phyloP scores from a whole-genome alignment of 1,140 invertebrate genomes.

The Scaptomyza graminum region DNA sequence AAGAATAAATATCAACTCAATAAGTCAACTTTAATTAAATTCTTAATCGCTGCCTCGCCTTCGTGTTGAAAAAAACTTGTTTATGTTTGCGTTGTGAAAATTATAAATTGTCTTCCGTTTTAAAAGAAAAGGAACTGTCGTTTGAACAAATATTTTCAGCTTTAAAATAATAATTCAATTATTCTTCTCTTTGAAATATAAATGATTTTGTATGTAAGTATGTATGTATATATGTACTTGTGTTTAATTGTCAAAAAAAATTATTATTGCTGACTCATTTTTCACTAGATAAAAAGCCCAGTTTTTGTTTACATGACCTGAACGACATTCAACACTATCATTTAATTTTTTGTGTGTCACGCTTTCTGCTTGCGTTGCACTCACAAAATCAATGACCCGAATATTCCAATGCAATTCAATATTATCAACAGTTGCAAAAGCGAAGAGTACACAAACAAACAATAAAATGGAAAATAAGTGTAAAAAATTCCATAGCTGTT shows the following conservation, averaged over 20 bases:
- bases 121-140: no score
- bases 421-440: constrained; percentile 11
- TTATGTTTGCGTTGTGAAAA: background rate
- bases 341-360: constrained; percentile 33
- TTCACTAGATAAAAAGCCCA: constrained; percentile 18
- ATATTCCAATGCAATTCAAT: constrained; percentile 25
- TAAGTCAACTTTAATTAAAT: background rate
- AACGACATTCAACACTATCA: constrained; percentile 45
- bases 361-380: constrained; percentile 40
- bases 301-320: constrained; percentile 12
- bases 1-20: background rate
- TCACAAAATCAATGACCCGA: constrained; percentile 45
- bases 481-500: constrained; percentile 5
- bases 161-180: background rate
- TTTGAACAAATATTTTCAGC: background rate
- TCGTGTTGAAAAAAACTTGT: background rate
- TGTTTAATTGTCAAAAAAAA: background rate
- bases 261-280: constrained; percentile 15
- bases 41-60: no score
- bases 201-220: background rate
- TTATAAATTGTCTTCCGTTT: no score
- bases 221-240: background rate
- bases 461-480: background rate
- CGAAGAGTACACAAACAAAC: background rate
- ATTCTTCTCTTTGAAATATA: background rate